Base-by-base conservation (phyloP, 2,797 vertebrate species). In the Pipistrellus pipistrellus region DNA sequence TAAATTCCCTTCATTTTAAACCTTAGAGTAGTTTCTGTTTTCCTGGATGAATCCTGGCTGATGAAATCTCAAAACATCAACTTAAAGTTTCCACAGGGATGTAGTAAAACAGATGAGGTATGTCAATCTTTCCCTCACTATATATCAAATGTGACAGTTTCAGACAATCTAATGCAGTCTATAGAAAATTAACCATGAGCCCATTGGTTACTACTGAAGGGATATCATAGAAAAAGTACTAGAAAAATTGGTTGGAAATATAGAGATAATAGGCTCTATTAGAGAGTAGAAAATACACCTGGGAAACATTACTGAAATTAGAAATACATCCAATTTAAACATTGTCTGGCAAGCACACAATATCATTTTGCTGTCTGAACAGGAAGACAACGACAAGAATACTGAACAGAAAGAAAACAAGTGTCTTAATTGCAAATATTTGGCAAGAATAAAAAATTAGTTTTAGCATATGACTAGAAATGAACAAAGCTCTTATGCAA, bases 181-280 rank as follows among this genome's bases (percentile, higher is more conserved):
- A 17, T 30, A 59, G 91, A 94, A 95, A 96, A 96, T 91, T 96
- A 97, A 94, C 96, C 17, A 5, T 20, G 71, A 76, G 51, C 85
- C 72, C 25, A 27, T 69, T 90, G 73, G 88, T 93, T 83, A 71
- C 57, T 85, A 71, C 66, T 78, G 51, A 94, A 92, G 46, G 51
- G 88, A 95, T 85, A 20, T 53, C 81, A 88, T 93, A 81, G 48
- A 73, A 94, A 96, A 94, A 48, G 21, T 90, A 38, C 18, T 48
- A 85, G 82, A 73, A 66, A 94, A 88, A 85, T 80, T 89, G 21
- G 3, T 66, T 80, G 55, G 62, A 71, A 90, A 71, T 14, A 41
- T 80, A 68, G 82, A 92, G 55, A 76, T 80, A 62, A 64, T 48
- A 73, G 64, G 12, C 75, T 69, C 32, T 76, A 57, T 44, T 57